A percentile compares a stretch with the other conserved stretches of the same genome.
Conservation (phyloP, 2,797 vertebrate species). For the Cirrhinus mrigala region DNA sequence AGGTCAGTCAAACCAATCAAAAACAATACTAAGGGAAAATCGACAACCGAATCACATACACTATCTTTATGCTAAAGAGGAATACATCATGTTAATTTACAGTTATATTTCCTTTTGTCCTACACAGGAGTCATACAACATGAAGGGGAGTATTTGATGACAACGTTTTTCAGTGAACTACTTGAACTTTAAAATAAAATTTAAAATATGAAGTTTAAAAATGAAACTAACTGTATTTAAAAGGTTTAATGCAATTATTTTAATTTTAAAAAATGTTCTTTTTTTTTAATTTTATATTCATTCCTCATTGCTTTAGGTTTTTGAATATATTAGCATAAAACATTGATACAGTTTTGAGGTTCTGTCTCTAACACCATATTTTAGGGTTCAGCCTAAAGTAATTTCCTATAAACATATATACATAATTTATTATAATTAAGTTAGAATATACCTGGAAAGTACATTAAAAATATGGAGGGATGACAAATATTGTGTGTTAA, state of each 20-base stretch:
- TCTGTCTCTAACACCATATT: neutral
- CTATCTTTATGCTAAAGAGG: neutral
- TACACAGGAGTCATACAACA: too few species aligned
- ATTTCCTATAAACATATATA: neutral
- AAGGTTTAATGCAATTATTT: too few species aligned
- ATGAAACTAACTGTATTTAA: too few species aligned
- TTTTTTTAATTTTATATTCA: neutral
- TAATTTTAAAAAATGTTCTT: too few species aligned
- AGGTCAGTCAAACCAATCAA: neutral
- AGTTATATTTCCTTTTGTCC: neutral
- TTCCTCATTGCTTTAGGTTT: neutral
- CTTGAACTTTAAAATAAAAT: too few species aligned
- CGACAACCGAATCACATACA: neutral
- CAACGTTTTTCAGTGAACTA: too few species aligned
- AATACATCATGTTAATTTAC: neutral
- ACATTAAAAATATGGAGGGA: neutral
- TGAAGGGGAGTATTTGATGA: neutral
- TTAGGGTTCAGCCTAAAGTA: neutral
- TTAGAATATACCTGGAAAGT: neutral
- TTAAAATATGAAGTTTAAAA: too few species aligned
- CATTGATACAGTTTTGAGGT: too few species aligned
- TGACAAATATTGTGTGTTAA: neutral
- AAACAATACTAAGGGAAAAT: neutral
- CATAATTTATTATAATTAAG: neutral
- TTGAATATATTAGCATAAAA: neutral